phyloP scores from a whole-genome alignment of 2,113 vertebrate genomes.

The Merops nubicus region DNA sequence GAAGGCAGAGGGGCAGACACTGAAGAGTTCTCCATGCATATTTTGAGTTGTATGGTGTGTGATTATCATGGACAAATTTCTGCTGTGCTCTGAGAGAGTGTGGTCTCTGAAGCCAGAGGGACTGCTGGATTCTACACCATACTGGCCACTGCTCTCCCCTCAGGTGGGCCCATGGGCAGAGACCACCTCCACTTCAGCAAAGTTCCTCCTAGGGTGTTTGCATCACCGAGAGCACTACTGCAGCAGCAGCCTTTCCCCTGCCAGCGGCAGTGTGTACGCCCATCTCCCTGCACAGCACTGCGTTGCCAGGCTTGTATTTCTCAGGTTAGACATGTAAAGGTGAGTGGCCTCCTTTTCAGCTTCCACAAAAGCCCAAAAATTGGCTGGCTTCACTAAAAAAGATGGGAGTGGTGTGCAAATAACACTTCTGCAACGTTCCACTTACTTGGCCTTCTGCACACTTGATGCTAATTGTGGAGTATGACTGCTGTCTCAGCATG shows the following conservation, averaged over 20 bases:
- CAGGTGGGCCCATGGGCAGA: not conserved
- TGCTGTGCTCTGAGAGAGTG: not conserved
- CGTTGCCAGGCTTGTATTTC: not conserved
- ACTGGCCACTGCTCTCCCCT: not conserved
- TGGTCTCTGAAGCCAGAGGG: not conserved
- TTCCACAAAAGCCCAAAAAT: not conserved
- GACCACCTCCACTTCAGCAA: not conserved
- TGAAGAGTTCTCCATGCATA: not conserved
- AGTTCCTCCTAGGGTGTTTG: rapidly evolving
- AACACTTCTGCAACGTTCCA: not conserved
- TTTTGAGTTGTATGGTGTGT: not conserved
- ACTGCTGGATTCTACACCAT: not conserved
- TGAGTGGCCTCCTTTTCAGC: not conserved
- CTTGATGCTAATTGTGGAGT: not conserved
- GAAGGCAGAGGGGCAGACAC: not conserved
- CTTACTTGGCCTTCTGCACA: not conserved
- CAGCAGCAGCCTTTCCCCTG: not conserved
- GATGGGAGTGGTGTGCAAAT: not conserved
- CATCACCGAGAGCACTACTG: rapidly evolving
- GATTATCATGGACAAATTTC: not conserved
- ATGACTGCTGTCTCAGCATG: rapidly evolving
- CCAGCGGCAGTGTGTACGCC: not conserved
- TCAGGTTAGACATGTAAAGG: not conserved
- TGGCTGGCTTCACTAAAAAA: not conserved
- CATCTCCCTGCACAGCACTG: not conserved